Base-by-base conservation (phyloP, 2,797 vertebrate species). In the Erpetoichthys calabaricus region DNA sequence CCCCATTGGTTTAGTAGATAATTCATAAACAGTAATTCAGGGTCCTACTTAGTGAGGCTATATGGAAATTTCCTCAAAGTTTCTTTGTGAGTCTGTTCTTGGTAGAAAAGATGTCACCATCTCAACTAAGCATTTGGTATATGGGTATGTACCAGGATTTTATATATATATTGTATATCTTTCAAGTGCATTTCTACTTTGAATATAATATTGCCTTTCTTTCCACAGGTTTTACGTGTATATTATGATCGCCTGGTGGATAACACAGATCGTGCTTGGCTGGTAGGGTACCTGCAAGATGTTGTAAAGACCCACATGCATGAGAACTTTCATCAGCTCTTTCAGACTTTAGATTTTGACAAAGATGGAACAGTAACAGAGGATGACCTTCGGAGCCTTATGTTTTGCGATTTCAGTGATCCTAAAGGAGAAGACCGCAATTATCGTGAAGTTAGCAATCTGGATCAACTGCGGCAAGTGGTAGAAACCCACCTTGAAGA, bases 351-450 rank as follows among this genome's bases (percentile, higher is more conserved):
- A 63, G 69, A 90, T 71, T 84, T 81, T 60, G 79, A 91, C 64
- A 5, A 9, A 0, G 88, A 93, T 9, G 89, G 89, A 5, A 45
- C 46, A 1, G 89, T 95, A 8, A 85, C 78, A 1, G 92, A 94
- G 65, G 89, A 94, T 50, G 90, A 95, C 64, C 76, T 97, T 8
- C 84, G 82, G 57, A 93, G 91, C 65, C 80, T 97, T 57, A 90
- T 97, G 87, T 97, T 95, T 66, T 95, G 92, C 59, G 88, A 94
- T 71, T 95, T 97, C 64, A 84, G 92, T 1, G 90, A 97, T 68
- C 80, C 76, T 43, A 91, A 84, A 66, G 83, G 85, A 4, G 86
- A 90, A 4, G 89, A 94, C 63, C 84, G 73, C 9, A 84, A 60
- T 70, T 95, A 97, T 69, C 69, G 83, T 1, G 91, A 97, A 64